Evolutionary conservation across 2,888 invertebrate genomes (phyloP), one percentile per base, ranked within the genome.

Genomic region (Pseudococcus viburni): DNA sequence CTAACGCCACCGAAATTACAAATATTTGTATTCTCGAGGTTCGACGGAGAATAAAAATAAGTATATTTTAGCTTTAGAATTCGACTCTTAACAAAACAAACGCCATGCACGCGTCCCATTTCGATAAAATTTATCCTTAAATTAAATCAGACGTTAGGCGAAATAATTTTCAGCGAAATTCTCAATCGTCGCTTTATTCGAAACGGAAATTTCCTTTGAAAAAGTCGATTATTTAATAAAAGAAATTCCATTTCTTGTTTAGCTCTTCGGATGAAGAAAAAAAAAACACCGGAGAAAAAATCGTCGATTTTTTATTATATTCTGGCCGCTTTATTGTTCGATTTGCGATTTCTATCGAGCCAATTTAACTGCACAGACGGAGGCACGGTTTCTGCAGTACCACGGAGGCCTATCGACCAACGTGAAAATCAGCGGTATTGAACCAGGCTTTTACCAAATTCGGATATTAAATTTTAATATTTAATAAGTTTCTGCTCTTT

Each of bases 221-320:
- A 73, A 73, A 73, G 73, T 73, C 73, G 73, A 73, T 73, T 73
- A 73, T 33, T 73, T 73, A 73, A 73, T 73, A 73, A 73, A 73
- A 39, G 17, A 73, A 73, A 73, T 73, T 73, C 73, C 73, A 73
- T 73, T 73, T 73, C 33, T 73, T 1, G 17, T 73, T 17, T 17
- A 73, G 33, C 33, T 7, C 6, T 33, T 33, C 15, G 33, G 33
- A 73, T 22, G 11, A 73, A 73, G 15, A 73, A 73, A 73, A 73
- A 73, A 59, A 6, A 3, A n/a, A 0, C 15, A n/a, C 5, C 11
- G 22, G 22, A 19, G 9, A 64, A 64, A 64, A 5, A 1, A 11
- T 64, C 64, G 22, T 73, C 73, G 73, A 15, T 33, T 17, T 73
- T 73, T 73, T 33, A 73, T 33, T 33, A 73, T 33, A 39, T 73